A percentile compares a stretch with the other conserved stretches of the same genome.
These are phyloP conservation scores for Globia sparganii DNA, from an alignment of 2,888 invertebrate genomes.

Conservation along the genomic window DNA sequence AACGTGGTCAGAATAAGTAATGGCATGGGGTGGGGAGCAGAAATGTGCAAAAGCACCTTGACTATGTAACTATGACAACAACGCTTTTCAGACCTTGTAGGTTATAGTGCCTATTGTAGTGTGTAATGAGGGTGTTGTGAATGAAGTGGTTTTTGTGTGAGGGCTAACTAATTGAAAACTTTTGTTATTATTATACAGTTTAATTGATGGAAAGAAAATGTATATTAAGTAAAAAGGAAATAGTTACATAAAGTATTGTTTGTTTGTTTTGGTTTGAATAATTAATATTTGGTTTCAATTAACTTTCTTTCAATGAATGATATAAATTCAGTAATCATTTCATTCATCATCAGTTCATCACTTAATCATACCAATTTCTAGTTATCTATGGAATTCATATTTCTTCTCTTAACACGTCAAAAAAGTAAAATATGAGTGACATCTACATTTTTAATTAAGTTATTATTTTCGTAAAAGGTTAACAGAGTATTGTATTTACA, in stretches of 20 bases:
- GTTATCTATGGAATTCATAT: no score
- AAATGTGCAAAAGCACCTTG: constrained; percentile 66
- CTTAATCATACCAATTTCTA: not conserved
- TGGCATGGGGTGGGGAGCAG: constrained; percentile 63
- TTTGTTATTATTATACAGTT: not conserved
- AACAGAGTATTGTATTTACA: no score
- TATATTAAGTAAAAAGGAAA: not conserved
- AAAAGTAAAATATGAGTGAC: no score
- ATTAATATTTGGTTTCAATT: not conserved
- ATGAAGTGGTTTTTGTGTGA: constrained; percentile 5
- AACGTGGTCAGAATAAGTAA: not conserved
- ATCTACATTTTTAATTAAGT: no score
- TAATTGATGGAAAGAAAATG: not conserved
- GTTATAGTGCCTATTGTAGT: constrained; percentile 37
- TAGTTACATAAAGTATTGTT: not conserved
- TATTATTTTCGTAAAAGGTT: no score
- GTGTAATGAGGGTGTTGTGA: constrained; percentile 35
- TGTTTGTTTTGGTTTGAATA: not conserved
- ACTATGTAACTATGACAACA: constrained; percentile 43
- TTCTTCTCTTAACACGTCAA: no score
- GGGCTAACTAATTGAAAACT: constrained; percentile 8
- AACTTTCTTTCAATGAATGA: not conserved
- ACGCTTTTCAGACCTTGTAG: constrained; percentile 47
- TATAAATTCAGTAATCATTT: not conserved
- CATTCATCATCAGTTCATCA: not conserved